phyloP scores from a whole-genome alignment of 2,888 invertebrate genomes.

The Orchestes rusci region DNA sequence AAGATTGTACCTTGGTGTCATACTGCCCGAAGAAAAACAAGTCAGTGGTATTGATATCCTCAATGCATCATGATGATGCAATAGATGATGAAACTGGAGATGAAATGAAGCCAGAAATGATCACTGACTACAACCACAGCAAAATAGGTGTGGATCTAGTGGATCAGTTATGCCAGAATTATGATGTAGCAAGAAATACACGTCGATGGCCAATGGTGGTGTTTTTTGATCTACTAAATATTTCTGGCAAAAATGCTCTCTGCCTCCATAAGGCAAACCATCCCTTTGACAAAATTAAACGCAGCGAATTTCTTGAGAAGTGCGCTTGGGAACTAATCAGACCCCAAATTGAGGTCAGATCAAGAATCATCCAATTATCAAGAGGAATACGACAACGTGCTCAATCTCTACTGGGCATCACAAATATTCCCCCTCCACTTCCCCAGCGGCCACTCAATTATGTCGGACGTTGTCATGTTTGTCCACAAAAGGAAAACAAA shows the following conservation, averaged over 20 bases:
- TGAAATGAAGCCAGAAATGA: conserved; percentile 26
- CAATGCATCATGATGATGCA: conserved; percentile 15
- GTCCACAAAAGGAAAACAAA: too few species aligned
- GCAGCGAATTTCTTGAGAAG: too few species aligned
- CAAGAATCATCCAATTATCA: too few species aligned
- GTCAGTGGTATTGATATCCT: conserved; percentile 25
- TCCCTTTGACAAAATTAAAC: too few species aligned
- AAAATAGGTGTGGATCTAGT: conserved; percentile 32
- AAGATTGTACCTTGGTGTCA: too few species aligned
- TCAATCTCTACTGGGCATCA: too few species aligned
- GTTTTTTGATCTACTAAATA: conserved; percentile 5
- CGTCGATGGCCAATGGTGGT: conserved; percentile 11
- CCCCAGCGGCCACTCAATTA: too few species aligned
- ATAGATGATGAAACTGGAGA: conserved; percentile 11
- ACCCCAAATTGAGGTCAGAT: conserved; percentile 3
- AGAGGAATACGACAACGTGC: too few species aligned
- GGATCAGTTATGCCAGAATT: conserved; percentile 24
- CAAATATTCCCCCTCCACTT: too few species aligned
- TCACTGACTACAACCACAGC: conserved; percentile 29
- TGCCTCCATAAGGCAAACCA: conserved; percentile 3
- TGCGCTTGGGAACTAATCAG: conserved; percentile 3
- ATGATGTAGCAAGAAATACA: conserved; percentile 13
- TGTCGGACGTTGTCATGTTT: too few species aligned
- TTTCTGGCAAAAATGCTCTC: conserved; percentile 13
- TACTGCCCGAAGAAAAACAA: conserved; percentile 22